Conservation (phyloP, 2,888 invertebrate genomes). For the Drosophila planitibia region DNA sequence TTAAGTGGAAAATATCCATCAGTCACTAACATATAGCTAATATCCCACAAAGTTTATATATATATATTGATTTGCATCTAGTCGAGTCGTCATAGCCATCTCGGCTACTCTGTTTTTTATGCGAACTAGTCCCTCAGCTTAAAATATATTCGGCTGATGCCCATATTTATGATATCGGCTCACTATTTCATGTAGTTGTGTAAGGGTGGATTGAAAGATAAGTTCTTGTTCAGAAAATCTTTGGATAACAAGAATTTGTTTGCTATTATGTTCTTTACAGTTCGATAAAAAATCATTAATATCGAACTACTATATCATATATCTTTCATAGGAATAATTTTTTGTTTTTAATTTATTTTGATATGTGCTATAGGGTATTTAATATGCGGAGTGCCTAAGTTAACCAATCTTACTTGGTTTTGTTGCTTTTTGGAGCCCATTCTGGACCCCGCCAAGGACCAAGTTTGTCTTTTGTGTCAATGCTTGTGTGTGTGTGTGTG, state of each 20-base stretch:
- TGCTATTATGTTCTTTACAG: background rate
- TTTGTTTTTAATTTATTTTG: background rate
- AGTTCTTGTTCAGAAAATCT: background rate
- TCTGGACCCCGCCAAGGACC: conserved; percentile 62
- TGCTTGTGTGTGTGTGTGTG: conserved; percentile 24
- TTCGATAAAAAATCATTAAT: fast-evolving
- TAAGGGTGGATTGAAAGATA: too few relatives aligned
- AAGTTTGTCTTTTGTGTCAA: conserved; percentile 74
- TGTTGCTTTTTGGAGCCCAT: conserved; percentile 18
- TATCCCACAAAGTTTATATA: background rate
- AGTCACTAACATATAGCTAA: background rate
- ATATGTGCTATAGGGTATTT: background rate
- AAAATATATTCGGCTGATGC: background rate
- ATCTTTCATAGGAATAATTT: too few relatives aligned
- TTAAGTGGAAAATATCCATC: background rate
- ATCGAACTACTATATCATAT: background rate
- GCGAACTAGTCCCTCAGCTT: background rate
- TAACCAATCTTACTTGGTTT: background rate
- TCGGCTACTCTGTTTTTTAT: background rate
- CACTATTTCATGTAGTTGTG: background rate
- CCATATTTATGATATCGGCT: background rate
- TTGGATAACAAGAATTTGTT: background rate
- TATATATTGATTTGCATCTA: background rate
- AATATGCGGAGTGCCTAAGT: background rate
- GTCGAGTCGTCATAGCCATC: background rate